Base-by-base conservation (phyloP, 2,888 invertebrate species). In the Pristionchus japonicus region DNA sequence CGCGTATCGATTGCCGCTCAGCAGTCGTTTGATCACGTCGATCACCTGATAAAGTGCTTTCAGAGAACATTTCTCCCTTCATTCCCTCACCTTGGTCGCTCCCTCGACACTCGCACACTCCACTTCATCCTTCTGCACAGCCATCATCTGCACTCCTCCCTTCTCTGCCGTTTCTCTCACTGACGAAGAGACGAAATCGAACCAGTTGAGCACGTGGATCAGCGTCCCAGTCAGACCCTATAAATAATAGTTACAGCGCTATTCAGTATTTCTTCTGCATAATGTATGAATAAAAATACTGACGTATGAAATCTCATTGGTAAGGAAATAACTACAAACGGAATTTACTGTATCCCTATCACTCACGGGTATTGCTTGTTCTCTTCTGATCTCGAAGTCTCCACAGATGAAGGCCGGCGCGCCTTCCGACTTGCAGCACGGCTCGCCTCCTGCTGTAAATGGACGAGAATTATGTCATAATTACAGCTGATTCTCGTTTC, bases 171-270 rank as follows among this genome's bases (percentile, higher is more conserved):
- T 34, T 13, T 52, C 52, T 34, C 23, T 57, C 34, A 83, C 34
- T 34, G 83, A 83, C 20, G 49, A 49, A 27, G 57, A 40, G 17
- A 85, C 85, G 64, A 64, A 85, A 43, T 85, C 85, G 85, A 85
- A 85, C 85, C 85, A 85, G 9, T 85, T 17, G 17, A 85, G 40
- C 20, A 85, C 31, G 20, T 27, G 43, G 31, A 64, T 40, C 6
- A 85, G 49, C 1, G n/a, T 3, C 3, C 40, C 40, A 37, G 61
- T 64, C 61, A 85, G 13, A 0, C 40, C 85, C 85, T 85, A 43
- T 64, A 64, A n/a, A 17, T 70, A 2, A 70, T 34, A 31, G 4
- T 37, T 3, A 64, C 15, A 64, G 1, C 23, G 64, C 2, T 3
- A 13, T 34, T 64, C 31, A 34, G 31, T 13, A 64, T 31, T 27